Conservation (phyloP, 2,888 invertebrate species). For the Mimachlamys varia region DNA sequence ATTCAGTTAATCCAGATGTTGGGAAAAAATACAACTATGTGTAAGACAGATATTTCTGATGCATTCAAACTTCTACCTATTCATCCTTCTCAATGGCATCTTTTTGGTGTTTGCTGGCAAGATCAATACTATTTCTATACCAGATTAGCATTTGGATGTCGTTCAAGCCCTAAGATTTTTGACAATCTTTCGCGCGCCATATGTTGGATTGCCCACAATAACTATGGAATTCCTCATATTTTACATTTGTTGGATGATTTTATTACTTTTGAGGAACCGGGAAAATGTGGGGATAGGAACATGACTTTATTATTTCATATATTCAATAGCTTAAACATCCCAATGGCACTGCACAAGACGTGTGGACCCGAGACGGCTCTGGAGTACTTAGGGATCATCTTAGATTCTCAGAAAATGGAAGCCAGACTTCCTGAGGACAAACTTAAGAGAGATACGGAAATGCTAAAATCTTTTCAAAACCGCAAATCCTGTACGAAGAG, state of each 20-base stretch:
- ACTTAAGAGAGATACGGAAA: neutral
- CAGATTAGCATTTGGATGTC: slow-evolving; percentile 46
- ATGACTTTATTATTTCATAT: slow-evolving; percentile 32
- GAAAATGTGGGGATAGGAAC: slow-evolving; percentile 22
- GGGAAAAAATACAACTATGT: no score
- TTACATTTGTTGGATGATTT: slow-evolving; percentile 51
- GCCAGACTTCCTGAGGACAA: slow-evolving; percentile 32
- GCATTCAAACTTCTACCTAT: no score
- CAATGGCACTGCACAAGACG: slow-evolving; percentile 43
- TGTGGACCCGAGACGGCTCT: no score
- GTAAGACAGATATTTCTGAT: no score
- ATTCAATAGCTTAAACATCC: slow-evolving; percentile 47
- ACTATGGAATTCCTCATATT: slow-evolving; percentile 43
- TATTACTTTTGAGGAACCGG: slow-evolving; percentile 43
- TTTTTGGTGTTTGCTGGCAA: slow-evolving; percentile 52
- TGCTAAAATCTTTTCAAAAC: neutral
- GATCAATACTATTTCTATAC: slow-evolving; percentile 46
- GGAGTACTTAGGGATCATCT: no score
- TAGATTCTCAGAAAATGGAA: no score
- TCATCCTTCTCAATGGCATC: no score
- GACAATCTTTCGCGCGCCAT: slow-evolving; percentile 49
- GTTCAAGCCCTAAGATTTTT: slow-evolving; percentile 51
- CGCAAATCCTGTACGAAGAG: slow-evolving; percentile 40
- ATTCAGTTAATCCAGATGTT: no score
- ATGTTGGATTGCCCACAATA: slow-evolving; percentile 52